These are phyloP conservation scores for Leptopilina myrica DNA, from an alignment of 2,888 invertebrate genomes.

Conservation along the genomic window DNA sequence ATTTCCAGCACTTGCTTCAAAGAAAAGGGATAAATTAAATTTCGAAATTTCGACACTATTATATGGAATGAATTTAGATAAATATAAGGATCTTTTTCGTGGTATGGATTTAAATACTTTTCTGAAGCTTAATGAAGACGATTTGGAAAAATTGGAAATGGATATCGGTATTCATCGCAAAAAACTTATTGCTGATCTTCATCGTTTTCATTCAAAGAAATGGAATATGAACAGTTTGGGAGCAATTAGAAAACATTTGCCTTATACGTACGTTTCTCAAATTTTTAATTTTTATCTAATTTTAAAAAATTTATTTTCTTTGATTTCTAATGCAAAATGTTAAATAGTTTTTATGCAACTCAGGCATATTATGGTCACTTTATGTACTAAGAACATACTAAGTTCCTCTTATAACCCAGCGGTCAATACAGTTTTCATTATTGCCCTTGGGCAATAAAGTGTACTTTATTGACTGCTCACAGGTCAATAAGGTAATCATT, in stretches of 20 bases:
- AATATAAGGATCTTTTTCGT: conserved; percentile 77
- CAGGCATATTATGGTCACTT: too few relatives aligned
- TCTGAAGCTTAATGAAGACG: conserved; percentile 79
- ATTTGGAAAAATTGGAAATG: conserved; percentile 80
- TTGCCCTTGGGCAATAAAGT: too few relatives aligned
- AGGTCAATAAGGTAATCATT: too few relatives aligned
- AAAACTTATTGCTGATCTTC: conserved; percentile 78
- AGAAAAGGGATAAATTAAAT: conserved; percentile 56
- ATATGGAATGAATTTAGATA: conserved; percentile 81
- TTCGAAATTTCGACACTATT: conserved; percentile 79
- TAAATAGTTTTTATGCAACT: too few relatives aligned
- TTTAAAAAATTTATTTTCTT: neutral
- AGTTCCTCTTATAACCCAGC: too few relatives aligned
- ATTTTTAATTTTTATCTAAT: neutral
- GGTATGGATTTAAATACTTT: conserved; percentile 80
- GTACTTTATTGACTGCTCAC: too few relatives aligned
- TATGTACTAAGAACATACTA: too few relatives aligned
- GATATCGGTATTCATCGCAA: conserved; percentile 80
- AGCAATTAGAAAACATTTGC: conserved; percentile 54
- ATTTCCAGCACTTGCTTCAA: conserved; percentile 75
- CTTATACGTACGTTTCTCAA: conserved; percentile 56
- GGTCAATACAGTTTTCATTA: too few relatives aligned
- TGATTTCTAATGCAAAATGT: neutral
- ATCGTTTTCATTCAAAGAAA: conserved; percentile 80
- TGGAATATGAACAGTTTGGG: conserved; percentile 77